phyloP scores from a whole-genome alignment of 2,113 vertebrate species.

The Silurus asotus region DNA sequence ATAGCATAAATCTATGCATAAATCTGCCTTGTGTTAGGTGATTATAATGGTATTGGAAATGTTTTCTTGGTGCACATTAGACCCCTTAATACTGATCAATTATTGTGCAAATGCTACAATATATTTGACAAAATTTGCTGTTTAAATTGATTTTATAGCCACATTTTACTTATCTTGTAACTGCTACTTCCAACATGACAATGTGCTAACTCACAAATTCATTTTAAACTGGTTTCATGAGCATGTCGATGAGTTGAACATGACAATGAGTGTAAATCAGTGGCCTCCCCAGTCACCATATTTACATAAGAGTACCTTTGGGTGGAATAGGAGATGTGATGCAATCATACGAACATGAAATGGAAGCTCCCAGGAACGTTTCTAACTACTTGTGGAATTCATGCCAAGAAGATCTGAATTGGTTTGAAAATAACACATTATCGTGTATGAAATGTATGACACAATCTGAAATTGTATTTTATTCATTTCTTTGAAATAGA shows the following conservation, averaged over 20 bases:
- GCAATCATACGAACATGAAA: not conserved
- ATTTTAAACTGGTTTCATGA: not conserved
- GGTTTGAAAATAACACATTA: not conserved
- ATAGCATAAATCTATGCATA: not conserved
- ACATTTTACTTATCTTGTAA: not conserved
- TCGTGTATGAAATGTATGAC: slow-evolving; percentile 10
- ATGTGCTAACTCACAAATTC: no score
- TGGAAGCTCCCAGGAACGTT: not conserved
- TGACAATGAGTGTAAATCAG: not conserved
- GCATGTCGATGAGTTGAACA: not conserved
- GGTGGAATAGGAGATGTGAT: not conserved
- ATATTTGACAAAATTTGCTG: not conserved
- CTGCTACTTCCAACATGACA: not conserved
- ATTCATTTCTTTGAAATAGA: slow-evolving; percentile 41
- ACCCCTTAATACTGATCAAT: not conserved
- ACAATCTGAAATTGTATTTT: slow-evolving; percentile 52
- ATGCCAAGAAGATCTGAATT: not conserved
- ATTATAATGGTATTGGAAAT: not conserved
- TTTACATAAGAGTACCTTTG: not conserved
- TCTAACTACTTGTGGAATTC: not conserved
- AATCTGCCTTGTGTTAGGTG: not conserved
- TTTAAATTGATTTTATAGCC: not conserved
- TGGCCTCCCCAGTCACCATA: not conserved
- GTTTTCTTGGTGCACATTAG: not conserved
- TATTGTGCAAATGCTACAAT: not conserved